Evolutionary conservation across 2,888 invertebrate species (phyloP), one percentile per base, ranked within the genome.

Genomic region (Rambutsinella grinnellia): DNA sequence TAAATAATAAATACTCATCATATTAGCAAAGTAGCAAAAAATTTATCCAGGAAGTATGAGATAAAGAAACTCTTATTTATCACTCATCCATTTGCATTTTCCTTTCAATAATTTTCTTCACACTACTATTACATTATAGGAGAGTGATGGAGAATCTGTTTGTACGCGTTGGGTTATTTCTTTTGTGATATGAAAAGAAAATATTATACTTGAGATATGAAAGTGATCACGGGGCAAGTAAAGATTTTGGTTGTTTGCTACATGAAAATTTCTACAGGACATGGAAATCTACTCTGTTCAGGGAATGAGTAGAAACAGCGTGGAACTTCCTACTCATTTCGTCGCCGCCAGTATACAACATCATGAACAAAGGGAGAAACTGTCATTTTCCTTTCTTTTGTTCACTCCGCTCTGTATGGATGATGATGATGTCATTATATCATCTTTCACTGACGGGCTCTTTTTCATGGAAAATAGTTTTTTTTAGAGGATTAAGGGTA

Each of bases 401-500:
- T 5, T 36, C n/a, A 8, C 49, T 49, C n/a, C 8, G 49, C 19
- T 49, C 3, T 8, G 49, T 49, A n/a, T 5, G n/a, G 49, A 49
- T 49, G 19, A 15, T 5, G 15, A 5, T 19, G 49, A 17, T 19
- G 36, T 61, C 47, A 61, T 44, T 47, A 61, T 36, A 47, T 61
- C 61, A 61, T 61, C 61, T 47, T 47, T 61, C 61, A 61, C 61
- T 8, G 21, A n/a, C 21, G 23, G 21, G 23, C 24, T 61, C 47
- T 61, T n/a, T 10, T 21, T 36, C 47, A 24, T 61, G 47, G 36
- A 46, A 61, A 61, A 61, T 23, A 36, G 36, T 5, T 49, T n/a
- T n/a, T n/a, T n/a, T 49, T 5, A 15, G 15, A 13, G 10, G 3
- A 17, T 49, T 49, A 17, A 49, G 49, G 6, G 15, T 49, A 8